phyloP scores from a whole-genome alignment of 1,140 invertebrate genomes.

The Pseudomyrmex pallidus region DNA sequence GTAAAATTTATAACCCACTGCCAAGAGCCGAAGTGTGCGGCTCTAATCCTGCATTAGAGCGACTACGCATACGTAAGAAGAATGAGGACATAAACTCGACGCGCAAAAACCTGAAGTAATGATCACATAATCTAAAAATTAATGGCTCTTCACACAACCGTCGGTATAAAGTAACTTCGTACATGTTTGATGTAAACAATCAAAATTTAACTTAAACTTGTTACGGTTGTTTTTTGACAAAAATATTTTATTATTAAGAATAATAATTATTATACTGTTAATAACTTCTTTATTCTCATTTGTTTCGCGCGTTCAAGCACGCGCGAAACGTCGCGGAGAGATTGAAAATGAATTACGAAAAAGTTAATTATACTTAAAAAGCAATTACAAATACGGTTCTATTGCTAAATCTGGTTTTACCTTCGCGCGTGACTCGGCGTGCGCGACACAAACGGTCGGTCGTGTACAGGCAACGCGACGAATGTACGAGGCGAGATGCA shows the following conservation, averaged over 20 bases:
- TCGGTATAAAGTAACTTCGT: background rate
- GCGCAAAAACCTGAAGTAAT: conserved; percentile 9
- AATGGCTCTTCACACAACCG: background rate
- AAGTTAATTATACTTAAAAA: conserved; percentile 41
- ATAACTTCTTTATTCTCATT: conserved; percentile 13
- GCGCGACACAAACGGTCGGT: conserved; percentile 6
- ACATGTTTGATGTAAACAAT: background rate
- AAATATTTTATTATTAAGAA: background rate
- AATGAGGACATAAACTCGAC: conserved; percentile 29
- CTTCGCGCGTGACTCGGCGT: conserved; percentile 18
- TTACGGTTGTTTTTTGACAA: no score
- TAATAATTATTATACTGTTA: background rate
- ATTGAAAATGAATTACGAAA: conserved; percentile 10
- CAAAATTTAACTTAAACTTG: background rate
- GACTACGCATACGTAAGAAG: conserved; percentile 25
- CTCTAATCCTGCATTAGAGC: conserved; percentile 56
- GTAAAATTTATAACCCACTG: conserved; percentile 69
- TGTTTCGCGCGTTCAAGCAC: background rate
- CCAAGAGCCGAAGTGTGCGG: conserved; percentile 44
- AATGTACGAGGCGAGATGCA: conserved; percentile 31
- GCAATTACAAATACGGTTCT: conserved; percentile 36
- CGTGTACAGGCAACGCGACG: background rate
- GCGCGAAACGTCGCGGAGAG: conserved; percentile 4
- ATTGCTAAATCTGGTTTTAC: conserved; percentile 23
- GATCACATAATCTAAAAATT: background rate